phyloP scores from a whole-genome alignment of 2,113 vertebrate genomes.

The Phylloscopus trochilus region DNA sequence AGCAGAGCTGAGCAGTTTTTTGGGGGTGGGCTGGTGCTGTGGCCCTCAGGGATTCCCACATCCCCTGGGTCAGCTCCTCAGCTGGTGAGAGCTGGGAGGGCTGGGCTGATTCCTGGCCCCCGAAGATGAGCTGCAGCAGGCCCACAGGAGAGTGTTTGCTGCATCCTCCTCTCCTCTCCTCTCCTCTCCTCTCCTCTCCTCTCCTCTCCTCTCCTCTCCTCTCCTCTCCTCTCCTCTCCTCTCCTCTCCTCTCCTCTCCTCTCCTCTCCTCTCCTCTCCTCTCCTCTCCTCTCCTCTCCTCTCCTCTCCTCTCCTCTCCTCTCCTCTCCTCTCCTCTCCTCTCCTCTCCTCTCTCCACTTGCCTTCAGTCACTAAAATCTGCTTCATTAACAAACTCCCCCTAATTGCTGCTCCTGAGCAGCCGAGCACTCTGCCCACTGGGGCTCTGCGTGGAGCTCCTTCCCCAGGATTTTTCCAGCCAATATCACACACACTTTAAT shows the following conservation, averaged over 20 bases:
- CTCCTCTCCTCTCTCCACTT: background rate
- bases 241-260: background rate
- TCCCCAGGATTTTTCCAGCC: constrained; percentile 13
- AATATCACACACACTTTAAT: background rate
- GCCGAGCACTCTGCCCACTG: constrained; percentile 10
- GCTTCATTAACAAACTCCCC: constrained; percentile 51
- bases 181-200: background rate
- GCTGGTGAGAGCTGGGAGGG: background rate
- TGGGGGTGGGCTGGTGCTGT: background rate
- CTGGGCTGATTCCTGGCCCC: background rate
- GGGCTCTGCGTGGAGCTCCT: constrained; percentile 22
- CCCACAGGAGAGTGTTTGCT: background rate
- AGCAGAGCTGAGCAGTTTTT: background rate
- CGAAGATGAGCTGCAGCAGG: background rate
- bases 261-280: background rate
- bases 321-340: background rate
- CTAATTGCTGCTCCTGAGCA: constrained; percentile 35
- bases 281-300: background rate
- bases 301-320: background rate
- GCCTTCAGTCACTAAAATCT: constrained; percentile 17
- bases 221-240: background rate
- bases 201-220: background rate
- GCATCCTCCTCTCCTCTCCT: background rate
- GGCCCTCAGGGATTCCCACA: background rate
- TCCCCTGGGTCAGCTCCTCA: background rate